Evolutionary conservation across 2,888 invertebrate species (phyloP), one percentile per base, ranked within the genome.

Genomic region (Mimumesa dahlbomi): DNA sequence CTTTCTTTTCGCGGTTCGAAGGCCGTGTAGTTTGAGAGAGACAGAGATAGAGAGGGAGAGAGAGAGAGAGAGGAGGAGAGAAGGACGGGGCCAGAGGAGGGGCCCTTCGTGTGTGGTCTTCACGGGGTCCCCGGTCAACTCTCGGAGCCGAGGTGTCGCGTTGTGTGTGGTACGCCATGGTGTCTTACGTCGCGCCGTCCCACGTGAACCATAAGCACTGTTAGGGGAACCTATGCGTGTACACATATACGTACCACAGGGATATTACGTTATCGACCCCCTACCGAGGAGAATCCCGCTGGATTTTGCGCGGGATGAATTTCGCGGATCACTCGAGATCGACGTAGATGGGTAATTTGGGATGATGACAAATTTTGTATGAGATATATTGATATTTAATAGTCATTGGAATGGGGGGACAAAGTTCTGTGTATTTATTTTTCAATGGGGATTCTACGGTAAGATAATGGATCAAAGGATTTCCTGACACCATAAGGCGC

Each of bases 21-120:
- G 52, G 61, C 25, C 68, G 42, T 18, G 42, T 22, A 58, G 54
- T 40, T 59, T 66, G 66, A 63, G 62, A 36, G 61, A 64, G 70
- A 67, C 58, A 59, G 70, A 74, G 61, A n/a, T 34, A 59, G 46
- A 50, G 45, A 71, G 61, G 2, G 58, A 34, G 50, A 59, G 62
- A 54, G 57, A 56, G 40, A 58, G 46, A 49, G 45, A 71, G 61
- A 3, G 58, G 40, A 48, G 63, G 63, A 54, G 61, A 68, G 53
- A 46, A 29, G 31, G 21, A 38, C 45, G 46, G 48, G 48, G 42
- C 22, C 65, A 54, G 58, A 70, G 72, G 67, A 73, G 73, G 80
- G 75, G 81, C 83, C 82, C 88, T 88, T 88, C 88, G 88, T 88
- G 89, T 88, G 89, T 88, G 89, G 89, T 88, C 88, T 82, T 77